These are phyloP conservation scores for Phenganax subtilis DNA, from an alignment of 92 coral and sea anemone species.

Conservation along the genomic window DNA sequence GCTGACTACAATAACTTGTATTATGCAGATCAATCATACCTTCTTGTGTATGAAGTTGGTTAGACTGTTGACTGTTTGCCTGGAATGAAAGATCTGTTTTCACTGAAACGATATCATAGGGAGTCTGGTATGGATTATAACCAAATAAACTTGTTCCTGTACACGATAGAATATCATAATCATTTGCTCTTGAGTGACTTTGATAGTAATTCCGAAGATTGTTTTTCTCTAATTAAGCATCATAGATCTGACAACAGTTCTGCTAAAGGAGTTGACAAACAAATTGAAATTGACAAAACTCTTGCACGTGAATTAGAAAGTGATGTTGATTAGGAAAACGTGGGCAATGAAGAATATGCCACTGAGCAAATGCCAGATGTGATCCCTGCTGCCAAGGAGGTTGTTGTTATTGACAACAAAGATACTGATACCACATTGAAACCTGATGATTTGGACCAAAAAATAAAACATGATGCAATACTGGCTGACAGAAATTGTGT, in stretches of 20 bases:
- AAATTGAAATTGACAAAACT: constrained; percentile 2
- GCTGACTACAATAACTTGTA: constrained; percentile 39
- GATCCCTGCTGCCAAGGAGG: not conserved
- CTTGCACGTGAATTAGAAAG: constrained; percentile 1
- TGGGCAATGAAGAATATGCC: constrained; percentile 8
- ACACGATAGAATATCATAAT: constrained; percentile 17
- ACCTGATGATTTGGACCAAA: too few species aligned
- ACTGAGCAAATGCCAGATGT: not conserved
- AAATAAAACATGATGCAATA: too few species aligned
- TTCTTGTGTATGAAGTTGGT: constrained; percentile 28
- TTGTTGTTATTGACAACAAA: too few species aligned
- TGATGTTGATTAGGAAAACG: not conserved
- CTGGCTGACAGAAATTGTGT: not conserved
- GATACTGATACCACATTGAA: too few species aligned
- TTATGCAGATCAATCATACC: constrained; percentile 4
- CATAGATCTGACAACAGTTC: not conserved
- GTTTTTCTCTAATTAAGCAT: not conserved
- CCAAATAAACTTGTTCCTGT: not conserved
- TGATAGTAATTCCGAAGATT: constrained; percentile 16
- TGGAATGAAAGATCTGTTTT: constrained; percentile 8
- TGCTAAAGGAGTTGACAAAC: not conserved
- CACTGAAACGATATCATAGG: constrained; percentile 33
- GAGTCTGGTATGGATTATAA: constrained; percentile 26
- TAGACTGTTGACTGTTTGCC: constrained; percentile 20
- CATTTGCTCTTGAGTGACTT: not conserved